A percentile compares a stretch with the other conserved stretches of the same genome.
Evolutionary conservation across 2,113 vertebrate species (phyloP).

Genomic region (Amphilophus citrinellus): DNA sequence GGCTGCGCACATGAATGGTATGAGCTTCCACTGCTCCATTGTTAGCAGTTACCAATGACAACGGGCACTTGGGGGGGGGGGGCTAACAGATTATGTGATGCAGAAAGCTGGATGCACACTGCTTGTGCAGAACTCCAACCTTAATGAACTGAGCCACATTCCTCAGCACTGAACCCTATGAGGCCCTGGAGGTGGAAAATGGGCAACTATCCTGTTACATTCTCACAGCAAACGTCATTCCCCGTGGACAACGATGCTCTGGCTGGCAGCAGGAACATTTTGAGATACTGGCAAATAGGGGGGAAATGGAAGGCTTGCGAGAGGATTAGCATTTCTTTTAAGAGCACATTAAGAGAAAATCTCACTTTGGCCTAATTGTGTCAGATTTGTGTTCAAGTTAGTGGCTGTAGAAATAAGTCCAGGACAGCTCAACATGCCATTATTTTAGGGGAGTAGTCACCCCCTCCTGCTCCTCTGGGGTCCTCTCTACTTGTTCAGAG

Average conservation of each 20-base stretch:
- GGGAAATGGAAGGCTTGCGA: background rate
- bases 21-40: conserved; percentile 64
- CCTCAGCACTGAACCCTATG: conserved; percentile 50
- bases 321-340: conserved; percentile 33
- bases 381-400: conserved; percentile 36
- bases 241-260: background rate
- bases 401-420: conserved; percentile 3
- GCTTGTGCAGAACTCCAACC: conserved; percentile 49
- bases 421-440: conserved; percentile 8
- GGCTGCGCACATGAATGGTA: conserved; percentile 68
- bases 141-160: conserved; percentile 74
- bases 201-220: background rate
- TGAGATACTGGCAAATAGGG: conserved; percentile 18
- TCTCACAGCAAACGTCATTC: conserved; percentile 18
- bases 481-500: conserved; percentile 37
- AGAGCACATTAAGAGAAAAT: conserved; percentile 34
- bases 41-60: conserved; percentile 67
- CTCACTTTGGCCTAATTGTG: conserved; percentile 58
- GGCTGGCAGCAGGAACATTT: conserved; percentile 4
- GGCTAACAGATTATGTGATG: conserved; percentile 69
- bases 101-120: conserved; percentile 51
- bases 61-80: conserved; percentile 47
- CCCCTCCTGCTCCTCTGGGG: conserved; percentile 14
- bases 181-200: conserved; percentile 34
- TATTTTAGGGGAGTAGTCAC: conserved; percentile 3